phyloP scores from a whole-genome alignment of 2,113 vertebrate species.

The Petaurus breviceps region DNA sequence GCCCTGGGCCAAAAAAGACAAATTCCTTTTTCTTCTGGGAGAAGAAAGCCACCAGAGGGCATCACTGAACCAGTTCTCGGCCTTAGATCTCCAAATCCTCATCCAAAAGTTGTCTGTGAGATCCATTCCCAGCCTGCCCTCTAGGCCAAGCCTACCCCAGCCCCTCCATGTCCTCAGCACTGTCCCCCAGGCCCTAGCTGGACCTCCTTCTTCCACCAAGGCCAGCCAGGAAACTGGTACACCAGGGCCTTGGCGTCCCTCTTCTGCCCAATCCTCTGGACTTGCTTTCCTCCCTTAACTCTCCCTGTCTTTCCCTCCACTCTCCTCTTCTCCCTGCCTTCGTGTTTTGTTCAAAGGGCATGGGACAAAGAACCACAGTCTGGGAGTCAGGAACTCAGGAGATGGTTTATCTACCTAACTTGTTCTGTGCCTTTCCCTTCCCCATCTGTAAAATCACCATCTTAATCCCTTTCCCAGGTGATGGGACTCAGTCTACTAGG shows the following conservation, averaged over 20 bases:
- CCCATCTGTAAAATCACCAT: neutral
- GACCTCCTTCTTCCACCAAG: neutral
- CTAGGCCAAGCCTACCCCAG: neutral
- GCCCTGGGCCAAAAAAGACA: neutral
- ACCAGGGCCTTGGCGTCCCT: neutral
- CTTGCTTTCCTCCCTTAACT: neutral
- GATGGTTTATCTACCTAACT: neutral
- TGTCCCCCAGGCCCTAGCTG: neutral
- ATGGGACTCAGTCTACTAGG: neutral
- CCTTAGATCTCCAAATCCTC: neutral
- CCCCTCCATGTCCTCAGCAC: neutral
- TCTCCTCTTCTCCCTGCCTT: neutral
- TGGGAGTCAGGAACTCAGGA: neutral
- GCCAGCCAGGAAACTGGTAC: neutral
- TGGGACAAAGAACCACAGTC: constrained; percentile 32
- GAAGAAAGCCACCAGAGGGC: constrained; percentile 81
- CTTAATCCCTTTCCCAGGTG: neutral
- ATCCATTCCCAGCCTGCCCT: neutral
- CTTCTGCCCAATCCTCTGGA: constrained; percentile 10
- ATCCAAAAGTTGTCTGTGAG: neutral
- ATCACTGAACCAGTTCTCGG: constrained; percentile 61
- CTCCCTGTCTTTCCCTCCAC: neutral
- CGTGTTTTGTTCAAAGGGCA: constrained; percentile 52
- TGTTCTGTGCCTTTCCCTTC: neutral
- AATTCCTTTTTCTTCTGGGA: neutral